A percentile compares a stretch with the other conserved stretches of the same genome.
phyloP scores from a whole-genome alignment of 2,797 vertebrate genomes.

The Urophycis tenuis region DNA sequence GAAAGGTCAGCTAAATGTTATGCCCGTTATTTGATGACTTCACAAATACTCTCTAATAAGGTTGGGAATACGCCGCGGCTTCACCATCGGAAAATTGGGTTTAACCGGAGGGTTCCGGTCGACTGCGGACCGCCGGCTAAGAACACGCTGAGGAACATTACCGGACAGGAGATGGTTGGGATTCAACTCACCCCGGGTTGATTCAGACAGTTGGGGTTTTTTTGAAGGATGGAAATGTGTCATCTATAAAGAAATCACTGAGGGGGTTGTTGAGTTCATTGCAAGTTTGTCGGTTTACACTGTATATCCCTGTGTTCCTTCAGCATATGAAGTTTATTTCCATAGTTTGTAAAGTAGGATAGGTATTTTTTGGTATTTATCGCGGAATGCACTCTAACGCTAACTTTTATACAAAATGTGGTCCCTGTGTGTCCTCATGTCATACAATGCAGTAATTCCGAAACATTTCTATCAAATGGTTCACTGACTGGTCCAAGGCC shows the following conservation, averaged over 20 bases:
- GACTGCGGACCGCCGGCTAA: not conserved
- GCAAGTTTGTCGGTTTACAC: too few relatives aligned
- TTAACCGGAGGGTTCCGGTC: not conserved
- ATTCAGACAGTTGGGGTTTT: not conserved
- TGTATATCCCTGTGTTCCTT: too few relatives aligned
- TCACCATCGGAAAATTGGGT: not conserved
- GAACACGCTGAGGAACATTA: not conserved
- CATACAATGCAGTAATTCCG: not conserved
- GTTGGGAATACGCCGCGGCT: not conserved
- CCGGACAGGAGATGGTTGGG: not conserved
- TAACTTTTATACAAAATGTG: not conserved
- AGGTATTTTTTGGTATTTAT: not conserved
- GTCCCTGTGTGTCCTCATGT: not conserved
- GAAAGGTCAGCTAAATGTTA: not conserved
- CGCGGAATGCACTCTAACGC: not conserved
- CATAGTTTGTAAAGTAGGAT: not conserved
- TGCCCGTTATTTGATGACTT: not conserved
- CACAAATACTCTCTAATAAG: slow-evolving; percentile 2
- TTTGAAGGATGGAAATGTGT: too few relatives aligned
- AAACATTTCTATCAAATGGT: not conserved
- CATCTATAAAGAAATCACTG: not conserved
- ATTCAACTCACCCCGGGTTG: not conserved
- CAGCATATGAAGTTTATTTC: too few relatives aligned
- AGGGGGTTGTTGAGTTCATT: not conserved
- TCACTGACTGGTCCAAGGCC: not conserved